Evolutionary conservation across 2,888 invertebrate genomes (phyloP), one percentile per base, ranked within the genome.

Genomic region (Schizotus pectinicornis): DNA sequence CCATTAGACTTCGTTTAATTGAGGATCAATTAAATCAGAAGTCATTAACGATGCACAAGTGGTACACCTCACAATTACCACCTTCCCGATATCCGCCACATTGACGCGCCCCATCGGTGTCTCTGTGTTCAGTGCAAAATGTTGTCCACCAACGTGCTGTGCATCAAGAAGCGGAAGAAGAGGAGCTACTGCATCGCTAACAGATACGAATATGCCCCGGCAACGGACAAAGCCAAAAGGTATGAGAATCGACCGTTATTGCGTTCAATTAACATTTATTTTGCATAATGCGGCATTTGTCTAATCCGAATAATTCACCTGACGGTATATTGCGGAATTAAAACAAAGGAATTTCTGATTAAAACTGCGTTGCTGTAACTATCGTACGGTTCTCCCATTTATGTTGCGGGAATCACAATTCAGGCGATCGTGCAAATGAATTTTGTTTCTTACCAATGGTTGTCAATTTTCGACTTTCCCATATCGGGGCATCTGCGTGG

Each of bases 151-250:
- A 77, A 77, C 64, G 77, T 78, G 56, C 64, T 78, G 64, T 78
- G 78, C 67, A 69, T 79, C 61, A 79, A 78, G 63, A 78, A 76
- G 62, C 69, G 74, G 59, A 78, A 77, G 67, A 78, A 77, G 65
- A 65, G 73, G 56, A 76, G 75, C 55, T 78, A 79, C 57, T 73
- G 71, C 63, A 67, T 79, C 55, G 71, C 75, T 31, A 72, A 72
- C 46, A 36, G 14, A 47, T 7, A 14, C 31, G 41, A 53, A 11
- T 36, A 57, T 55, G 39, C 9, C 7, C 31, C 43, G n/a, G 45
- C 36, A 38, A 46, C 57, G 11, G 61, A 62, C n/a, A 66, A 65
- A 53, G 65, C 68, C 51, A 73, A 74, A 70, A 74, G 75, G 76
- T 76, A 71, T 67, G 62, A 46, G 22, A 32, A 5, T 22, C 14